phyloP scores from a whole-genome alignment of 1,140 invertebrate species.

The Wiebesia pumilae region DNA sequence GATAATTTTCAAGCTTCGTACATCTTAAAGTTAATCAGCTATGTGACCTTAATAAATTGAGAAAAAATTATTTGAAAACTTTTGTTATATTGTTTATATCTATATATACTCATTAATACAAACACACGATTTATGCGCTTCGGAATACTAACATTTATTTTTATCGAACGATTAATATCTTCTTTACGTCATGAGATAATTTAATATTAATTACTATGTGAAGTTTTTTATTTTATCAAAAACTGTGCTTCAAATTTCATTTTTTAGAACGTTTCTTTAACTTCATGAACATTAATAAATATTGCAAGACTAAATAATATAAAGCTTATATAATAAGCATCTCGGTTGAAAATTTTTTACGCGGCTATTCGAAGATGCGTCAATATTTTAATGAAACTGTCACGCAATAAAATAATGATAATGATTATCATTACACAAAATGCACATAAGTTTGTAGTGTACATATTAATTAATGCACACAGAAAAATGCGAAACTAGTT shows the following conservation, averaged over 20 bases:
- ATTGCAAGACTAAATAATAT: not conserved
- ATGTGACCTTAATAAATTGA: not conserved
- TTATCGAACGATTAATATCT: conserved; percentile 7
- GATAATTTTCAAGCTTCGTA: too few species aligned
- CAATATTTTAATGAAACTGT: not conserved
- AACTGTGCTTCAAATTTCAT: not conserved
- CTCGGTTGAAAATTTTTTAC: not conserved
- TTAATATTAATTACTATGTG: not conserved
- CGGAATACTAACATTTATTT: not conserved
- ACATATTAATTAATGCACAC: not conserved
- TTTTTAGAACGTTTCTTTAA: not conserved
- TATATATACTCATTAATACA: not conserved
- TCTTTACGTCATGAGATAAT: conserved; percentile 5
- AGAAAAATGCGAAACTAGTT: not conserved
- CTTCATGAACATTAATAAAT: not conserved
- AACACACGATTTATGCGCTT: not conserved
- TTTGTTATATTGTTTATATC: not conserved
- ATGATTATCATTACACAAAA: not conserved
- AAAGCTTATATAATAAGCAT: not conserved
- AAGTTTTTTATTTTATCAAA: not conserved
- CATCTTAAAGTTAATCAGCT: too few species aligned
- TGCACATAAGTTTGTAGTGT: not conserved
- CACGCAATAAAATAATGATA: not conserved
- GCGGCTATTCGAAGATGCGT: not conserved
- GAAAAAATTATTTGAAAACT: not conserved